Conservation (phyloP, 2,113 vertebrate genomes). For the Tyto alba region DNA sequence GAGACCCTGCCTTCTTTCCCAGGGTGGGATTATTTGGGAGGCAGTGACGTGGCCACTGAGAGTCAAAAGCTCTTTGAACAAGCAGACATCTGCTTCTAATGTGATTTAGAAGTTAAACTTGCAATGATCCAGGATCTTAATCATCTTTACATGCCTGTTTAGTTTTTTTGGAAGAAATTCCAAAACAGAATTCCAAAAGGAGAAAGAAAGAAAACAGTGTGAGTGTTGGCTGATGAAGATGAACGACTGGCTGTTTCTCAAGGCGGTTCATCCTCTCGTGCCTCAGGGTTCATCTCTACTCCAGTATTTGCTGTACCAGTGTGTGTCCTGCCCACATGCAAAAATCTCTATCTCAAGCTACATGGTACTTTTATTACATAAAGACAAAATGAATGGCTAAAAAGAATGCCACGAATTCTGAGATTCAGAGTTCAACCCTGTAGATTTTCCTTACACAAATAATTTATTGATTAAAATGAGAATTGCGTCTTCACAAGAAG, state of each 20-base stretch:
- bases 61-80: not conserved
- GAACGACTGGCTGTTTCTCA: not conserved
- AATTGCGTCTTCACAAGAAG: not conserved
- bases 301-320: not conserved
- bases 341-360: not conserved
- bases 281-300: not conserved
- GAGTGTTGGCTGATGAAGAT: not conserved
- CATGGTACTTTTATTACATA: fast-evolving
- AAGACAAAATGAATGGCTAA: not conserved
- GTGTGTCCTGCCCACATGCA: not conserved
- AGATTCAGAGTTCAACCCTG: not conserved
- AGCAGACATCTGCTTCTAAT: not conserved
- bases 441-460: not conserved
- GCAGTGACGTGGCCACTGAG: not conserved
- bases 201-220: not conserved
- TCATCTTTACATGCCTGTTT: not conserved
- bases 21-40: not conserved
- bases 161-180: not conserved
- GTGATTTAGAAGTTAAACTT: not conserved
- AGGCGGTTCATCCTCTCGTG: not conserved
- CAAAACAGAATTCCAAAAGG: no score
- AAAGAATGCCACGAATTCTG: fast-evolving
- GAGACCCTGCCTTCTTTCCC: no score
- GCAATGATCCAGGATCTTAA: not conserved
- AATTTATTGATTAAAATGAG: not conserved